A percentile compares a stretch with the other conserved stretches of the same genome.
phyloP scores from a whole-genome alignment of 2,797 vertebrate species.

The Phoxinus dragarum region DNA sequence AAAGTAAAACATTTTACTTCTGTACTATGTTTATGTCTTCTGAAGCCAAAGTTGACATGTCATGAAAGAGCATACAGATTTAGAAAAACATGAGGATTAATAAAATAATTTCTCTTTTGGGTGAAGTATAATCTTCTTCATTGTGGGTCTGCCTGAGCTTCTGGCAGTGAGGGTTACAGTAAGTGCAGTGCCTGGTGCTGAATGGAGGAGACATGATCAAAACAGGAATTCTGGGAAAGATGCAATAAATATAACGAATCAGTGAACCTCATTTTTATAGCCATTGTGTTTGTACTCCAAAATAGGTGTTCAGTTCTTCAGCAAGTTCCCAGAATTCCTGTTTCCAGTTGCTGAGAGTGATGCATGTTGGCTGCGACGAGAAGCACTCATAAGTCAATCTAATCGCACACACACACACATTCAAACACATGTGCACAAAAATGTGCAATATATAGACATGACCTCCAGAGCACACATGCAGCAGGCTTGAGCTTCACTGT shows the following conservation, averaged over 20 bases:
- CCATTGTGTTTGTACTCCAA: neutral
- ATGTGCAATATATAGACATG: neutral
- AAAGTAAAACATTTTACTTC: neutral
- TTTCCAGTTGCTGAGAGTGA: slow-evolving; percentile 68
- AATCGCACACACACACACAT: neutral
- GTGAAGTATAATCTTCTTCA: neutral
- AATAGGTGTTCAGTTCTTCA: neutral
- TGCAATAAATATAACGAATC: neutral
- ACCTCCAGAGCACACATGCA: slow-evolving; percentile 11
- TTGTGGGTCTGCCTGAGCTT: neutral
- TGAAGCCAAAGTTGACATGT: neutral
- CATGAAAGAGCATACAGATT: no score
- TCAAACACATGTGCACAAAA: slow-evolving; percentile 18
- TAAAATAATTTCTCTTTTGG: neutral
- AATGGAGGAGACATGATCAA: slow-evolving; percentile 69
- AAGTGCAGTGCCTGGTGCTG: slow-evolving; percentile 77
- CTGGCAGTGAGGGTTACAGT: slow-evolving; percentile 68
- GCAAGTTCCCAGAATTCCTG: slow-evolving; percentile 80
- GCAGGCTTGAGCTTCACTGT: slow-evolving; percentile 64
- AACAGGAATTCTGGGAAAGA: slow-evolving; percentile 83
- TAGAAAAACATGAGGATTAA: no score
- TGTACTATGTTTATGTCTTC: neutral
- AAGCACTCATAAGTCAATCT: neutral
- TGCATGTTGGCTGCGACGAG: slow-evolving; percentile 80
- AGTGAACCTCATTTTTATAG: neutral